Base-by-base conservation (phyloP, 2,113 vertebrate species). In the Strix uralensis region DNA sequence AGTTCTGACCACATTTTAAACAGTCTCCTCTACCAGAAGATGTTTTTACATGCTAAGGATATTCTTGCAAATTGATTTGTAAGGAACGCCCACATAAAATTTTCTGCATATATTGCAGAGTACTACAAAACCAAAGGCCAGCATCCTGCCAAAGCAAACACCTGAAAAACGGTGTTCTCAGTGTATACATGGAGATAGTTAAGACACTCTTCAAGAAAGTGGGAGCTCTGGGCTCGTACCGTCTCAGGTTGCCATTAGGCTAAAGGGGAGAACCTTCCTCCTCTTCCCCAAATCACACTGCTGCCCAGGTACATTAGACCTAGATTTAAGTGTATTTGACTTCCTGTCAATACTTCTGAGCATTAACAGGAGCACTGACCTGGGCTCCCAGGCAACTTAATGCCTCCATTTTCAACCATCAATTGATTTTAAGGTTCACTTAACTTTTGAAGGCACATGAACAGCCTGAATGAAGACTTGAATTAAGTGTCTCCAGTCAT, bases 121-220 rank as follows among this genome's bases (percentile, higher is more conserved):
- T 4, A 14, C n/a, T 77, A 57, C 13, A 58, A 73, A 78, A 42
- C 18, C n/a, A 65, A 67, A 86, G 47, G 10, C 17, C 38, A 13
- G 42, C 49, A 81, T n/a, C 40, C 26, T 73, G n/a, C 19, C 51
- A 66, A 71, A 88, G 51, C 46, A 92, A 79, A 59, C n/a, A 73
- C 19, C 49, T 20, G 32, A 15, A 88, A 81, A 88, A 8, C 0
- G 0, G 11, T 0, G 0, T 47, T 69, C 21, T 88, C 2, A 2
- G 10, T 29, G 23, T 16, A 16, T 26, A 65, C 16, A 11, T 3
- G 15, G 32, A 17, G 11, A 23, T 21, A 44, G 65, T 18, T 34
- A 65, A 63, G 46, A 86, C 8, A 19, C 5, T 66, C 2, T 32
- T 32, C 19, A 14, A 72, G 27, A 22, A 66, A 84, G 38, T 19